phyloP scores from a whole-genome alignment of 1,140 invertebrate genomes.

The Yoshiicerus persimilis region DNA sequence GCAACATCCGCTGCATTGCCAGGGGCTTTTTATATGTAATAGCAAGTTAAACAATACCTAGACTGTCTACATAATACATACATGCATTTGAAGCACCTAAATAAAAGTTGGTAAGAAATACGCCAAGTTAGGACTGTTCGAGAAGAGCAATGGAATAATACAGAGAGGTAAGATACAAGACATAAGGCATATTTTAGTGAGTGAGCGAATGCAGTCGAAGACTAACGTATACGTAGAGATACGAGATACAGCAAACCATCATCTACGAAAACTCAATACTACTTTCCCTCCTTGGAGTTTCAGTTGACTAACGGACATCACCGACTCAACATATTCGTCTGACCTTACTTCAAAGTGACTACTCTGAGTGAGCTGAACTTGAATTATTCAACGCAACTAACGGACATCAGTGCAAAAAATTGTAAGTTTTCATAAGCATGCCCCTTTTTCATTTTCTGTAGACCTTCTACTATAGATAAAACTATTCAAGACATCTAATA shows the following conservation, averaged over 20 bases:
- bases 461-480: too few species aligned
- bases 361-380: background rate
- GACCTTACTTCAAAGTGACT: background rate
- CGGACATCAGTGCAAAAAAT: background rate
- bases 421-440: background rate
- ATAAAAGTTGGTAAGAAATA: background rate
- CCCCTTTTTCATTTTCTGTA: too few species aligned
- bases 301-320: constrained; percentile 9
- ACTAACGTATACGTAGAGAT: background rate
- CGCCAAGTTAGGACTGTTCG: background rate
- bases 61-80: background rate
- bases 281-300: background rate
- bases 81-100: background rate
- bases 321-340: background rate
- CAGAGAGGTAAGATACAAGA: background rate
- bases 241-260: background rate
- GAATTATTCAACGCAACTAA: background rate
- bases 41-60: background rate
- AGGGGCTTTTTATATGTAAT: background rate
- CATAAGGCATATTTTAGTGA: background rate
- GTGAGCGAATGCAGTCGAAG: background rate
- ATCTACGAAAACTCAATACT: background rate
- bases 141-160: background rate
- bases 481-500: too few species aligned
- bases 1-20: background rate